Evolutionary conservation across 2,113 vertebrate species (phyloP).

Genomic region (Natator depressus): DNA sequence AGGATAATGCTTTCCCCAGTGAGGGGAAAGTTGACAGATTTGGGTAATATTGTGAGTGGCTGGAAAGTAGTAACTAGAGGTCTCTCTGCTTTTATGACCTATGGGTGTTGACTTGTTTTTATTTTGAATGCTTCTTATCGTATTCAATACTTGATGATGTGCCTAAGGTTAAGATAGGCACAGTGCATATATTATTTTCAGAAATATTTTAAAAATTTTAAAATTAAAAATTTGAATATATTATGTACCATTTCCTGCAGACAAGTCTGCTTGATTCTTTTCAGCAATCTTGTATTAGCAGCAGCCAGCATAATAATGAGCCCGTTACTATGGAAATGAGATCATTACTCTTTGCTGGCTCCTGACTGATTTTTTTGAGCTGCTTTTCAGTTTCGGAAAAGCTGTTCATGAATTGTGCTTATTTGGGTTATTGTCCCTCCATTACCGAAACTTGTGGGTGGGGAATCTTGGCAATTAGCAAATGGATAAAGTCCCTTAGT

Average conservation of each 20-base stretch:
- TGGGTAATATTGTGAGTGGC: neutral
- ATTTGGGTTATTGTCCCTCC: neutral
- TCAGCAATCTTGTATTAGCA: neutral
- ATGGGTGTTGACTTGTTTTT: fast-evolving
- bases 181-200: neutral
- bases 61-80: neutral
- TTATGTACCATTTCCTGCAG: neutral
- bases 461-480: neutral
- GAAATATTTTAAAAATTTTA: neutral
- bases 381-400: neutral
- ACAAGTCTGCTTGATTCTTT: neutral
- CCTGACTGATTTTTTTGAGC: neutral
- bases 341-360: conserved; percentile 19
- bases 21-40: neutral
- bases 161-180: neutral
- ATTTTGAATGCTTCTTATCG: neutral
- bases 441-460: neutral
- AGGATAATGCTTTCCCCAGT: neutral
- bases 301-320: neutral
- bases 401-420: neutral
- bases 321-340: conserved; percentile 69
- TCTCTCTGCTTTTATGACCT: neutral
- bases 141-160: fast-evolving
- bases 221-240: neutral
- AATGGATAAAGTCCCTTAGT: neutral